A percentile compares a stretch with the other conserved stretches of the same genome.
phyloP scores from a whole-genome alignment of 1,140 invertebrate species.

The Argopecten irradians region DNA sequence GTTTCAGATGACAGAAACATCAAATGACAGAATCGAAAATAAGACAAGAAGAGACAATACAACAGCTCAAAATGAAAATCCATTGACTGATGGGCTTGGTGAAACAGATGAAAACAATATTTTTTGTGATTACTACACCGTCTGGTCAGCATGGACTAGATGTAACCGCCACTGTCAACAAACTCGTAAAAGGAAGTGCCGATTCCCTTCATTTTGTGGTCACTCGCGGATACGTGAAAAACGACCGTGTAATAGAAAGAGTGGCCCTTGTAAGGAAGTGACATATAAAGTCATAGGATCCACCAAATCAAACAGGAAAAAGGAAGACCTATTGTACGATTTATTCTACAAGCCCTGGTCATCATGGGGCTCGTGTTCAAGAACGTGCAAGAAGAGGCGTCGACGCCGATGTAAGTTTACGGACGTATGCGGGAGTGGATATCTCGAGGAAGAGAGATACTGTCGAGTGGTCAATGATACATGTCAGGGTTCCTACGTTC shows the following conservation, averaged over 20 bases:
- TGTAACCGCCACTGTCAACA: conserved; percentile 80
- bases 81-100: not conserved
- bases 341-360: conserved; percentile 81
- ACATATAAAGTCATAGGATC: conserved; percentile 58
- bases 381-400: conserved; percentile 81
- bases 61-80: not conserved
- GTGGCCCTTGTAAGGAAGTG: conserved; percentile 42
- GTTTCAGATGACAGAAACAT: conserved; percentile 26
- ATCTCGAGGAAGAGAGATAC: conserved; percentile 88
- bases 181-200: conserved; percentile 79
- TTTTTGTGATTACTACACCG: conserved; percentile 58
- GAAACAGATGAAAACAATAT: conserved; percentile 39
- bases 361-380: conserved; percentile 81
- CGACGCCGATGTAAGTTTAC: conserved; percentile 85
- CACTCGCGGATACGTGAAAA: conserved; percentile 76
- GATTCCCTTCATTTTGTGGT: conserved; percentile 78
- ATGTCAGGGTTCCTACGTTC: conserved; percentile 29
- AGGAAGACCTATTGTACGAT: conserved; percentile 71
- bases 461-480: conserved; percentile 77
- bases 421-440: conserved; percentile 82
- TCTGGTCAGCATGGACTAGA: conserved; percentile 80
- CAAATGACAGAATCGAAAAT: not conserved
- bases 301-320: conserved; percentile 60
- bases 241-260: conserved; percentile 57
- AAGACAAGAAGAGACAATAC: conserved; percentile 14